Conservation (phyloP, 2,797 vertebrate species). For the Gymnothorax reevesii region DNA sequence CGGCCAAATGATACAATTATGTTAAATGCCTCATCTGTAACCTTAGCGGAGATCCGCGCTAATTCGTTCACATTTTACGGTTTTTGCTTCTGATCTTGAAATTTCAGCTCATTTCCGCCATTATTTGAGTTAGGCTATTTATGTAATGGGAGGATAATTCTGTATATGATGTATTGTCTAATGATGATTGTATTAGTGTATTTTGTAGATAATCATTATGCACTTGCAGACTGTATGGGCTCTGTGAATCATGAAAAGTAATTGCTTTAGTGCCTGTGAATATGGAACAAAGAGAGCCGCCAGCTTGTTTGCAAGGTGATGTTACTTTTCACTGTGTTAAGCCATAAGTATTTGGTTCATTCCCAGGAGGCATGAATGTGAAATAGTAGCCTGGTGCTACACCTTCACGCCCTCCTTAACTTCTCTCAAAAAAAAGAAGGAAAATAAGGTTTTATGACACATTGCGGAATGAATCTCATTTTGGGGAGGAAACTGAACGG, state of each 20-base stretch:
- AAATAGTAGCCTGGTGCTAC: background rate
- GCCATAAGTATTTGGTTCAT: background rate
- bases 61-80: too few relatives aligned
- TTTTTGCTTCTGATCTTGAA: too few relatives aligned
- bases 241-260: background rate
- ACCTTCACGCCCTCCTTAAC: background rate
- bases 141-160: too few relatives aligned
- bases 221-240: background rate
- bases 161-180: background rate
- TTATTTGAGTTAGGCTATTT: too few relatives aligned
- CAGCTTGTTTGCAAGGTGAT: background rate
- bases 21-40: too few relatives aligned
- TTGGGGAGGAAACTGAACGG: background rate
- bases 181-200: background rate
- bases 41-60: too few relatives aligned
- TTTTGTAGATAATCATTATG: background rate
- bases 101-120: too few relatives aligned
- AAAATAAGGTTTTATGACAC: slow-evolving; percentile 14
- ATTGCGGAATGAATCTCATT: slow-evolving; percentile 9
- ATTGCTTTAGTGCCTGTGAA: background rate
- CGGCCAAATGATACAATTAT: too few relatives aligned
- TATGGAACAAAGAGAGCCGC: background rate
- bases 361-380: background rate
- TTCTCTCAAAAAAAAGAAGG: background rate
- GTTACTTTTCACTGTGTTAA: background rate